A percentile compares a stretch with the other conserved stretches of the same genome.
phyloP scores from a whole-genome alignment of 2,888 invertebrate genomes.

The Diachrysia chrysitis region DNA sequence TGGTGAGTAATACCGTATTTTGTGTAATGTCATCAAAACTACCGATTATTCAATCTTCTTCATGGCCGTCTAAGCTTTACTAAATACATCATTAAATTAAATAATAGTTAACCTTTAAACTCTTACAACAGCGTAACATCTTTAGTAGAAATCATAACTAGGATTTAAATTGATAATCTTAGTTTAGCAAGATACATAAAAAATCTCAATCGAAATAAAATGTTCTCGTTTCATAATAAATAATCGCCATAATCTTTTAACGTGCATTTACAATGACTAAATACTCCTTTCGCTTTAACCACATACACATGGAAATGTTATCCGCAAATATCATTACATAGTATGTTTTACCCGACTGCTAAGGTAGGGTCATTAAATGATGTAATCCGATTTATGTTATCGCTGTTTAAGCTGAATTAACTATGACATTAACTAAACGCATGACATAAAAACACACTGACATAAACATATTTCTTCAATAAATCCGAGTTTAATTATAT shows the following conservation, averaged over 20 bases:
- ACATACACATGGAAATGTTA: background rate
- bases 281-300: constrained; percentile 2
- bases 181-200: background rate
- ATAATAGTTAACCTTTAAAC: background rate
- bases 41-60: background rate
- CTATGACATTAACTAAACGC: background rate
- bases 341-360: too few species aligned
- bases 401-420: background rate
- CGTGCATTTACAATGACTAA: background rate
- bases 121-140: background rate
- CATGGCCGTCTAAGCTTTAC: background rate
- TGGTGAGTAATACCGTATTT: too few species aligned
- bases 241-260: background rate
- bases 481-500: too few species aligned
- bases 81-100: background rate
- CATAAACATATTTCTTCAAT: too few species aligned
- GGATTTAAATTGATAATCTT: background rate
- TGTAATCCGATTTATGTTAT: background rate
- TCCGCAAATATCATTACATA: background rate
- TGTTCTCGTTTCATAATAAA: background rate
- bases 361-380: background rate
- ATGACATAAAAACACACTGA: too few species aligned
- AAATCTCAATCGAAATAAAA: background rate
- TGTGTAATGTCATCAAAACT: background rate
- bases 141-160: background rate